phyloP scores from a whole-genome alignment of 2,113 vertebrate species.

The Laterallus jamaicensis region DNA sequence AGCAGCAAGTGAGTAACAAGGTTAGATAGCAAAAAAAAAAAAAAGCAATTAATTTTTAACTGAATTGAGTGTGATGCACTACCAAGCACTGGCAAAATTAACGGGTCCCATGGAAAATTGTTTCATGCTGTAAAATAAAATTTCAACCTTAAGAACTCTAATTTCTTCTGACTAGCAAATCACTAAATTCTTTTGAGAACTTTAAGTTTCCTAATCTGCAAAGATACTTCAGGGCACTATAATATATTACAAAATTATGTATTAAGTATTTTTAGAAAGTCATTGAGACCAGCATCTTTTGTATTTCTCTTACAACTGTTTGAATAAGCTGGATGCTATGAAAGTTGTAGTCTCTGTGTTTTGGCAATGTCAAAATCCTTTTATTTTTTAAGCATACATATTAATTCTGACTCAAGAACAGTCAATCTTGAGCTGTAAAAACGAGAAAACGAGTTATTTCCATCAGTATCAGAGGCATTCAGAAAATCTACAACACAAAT shows the following conservation, averaged over 20 bases:
- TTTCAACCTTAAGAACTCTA: background rate
- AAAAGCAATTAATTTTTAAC: background rate
- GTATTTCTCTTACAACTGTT: background rate
- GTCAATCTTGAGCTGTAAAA: background rate
- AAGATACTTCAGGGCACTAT: background rate
- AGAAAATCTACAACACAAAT: background rate
- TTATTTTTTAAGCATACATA: background rate
- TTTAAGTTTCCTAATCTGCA: background rate
- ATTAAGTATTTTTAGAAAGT: background rate
- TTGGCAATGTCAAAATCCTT: background rate
- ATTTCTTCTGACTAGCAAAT: background rate
- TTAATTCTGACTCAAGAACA: background rate
- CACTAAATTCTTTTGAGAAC: background rate
- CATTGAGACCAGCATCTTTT: background rate
- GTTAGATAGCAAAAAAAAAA: background rate
- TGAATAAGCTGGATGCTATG: background rate
- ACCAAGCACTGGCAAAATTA: background rate
- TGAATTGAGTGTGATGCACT: background rate
- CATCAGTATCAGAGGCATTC: background rate
- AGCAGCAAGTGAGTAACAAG: background rate
- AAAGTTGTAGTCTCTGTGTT: background rate
- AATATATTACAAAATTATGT: background rate
- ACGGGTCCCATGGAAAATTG: background rate
- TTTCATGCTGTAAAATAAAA: background rate
- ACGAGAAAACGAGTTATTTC: background rate